Percentiles rank a stretch among this genome's conserved stretches.
phyloP scores from a whole-genome alignment of 2,113 vertebrate species.

The human (Homo sapiens) region DNA sequence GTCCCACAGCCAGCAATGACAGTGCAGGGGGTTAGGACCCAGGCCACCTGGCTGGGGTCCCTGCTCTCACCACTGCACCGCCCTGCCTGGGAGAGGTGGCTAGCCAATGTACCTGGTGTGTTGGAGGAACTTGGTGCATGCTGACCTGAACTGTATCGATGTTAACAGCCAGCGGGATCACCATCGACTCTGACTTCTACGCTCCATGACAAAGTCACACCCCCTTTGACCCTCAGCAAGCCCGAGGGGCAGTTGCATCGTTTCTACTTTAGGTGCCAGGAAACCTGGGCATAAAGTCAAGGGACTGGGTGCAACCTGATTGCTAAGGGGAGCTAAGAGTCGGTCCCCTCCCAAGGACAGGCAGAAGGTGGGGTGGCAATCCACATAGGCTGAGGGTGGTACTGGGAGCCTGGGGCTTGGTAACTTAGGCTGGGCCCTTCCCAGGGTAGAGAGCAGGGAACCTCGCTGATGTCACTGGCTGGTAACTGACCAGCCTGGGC shows the following conservation, averaged over 20 bases:
- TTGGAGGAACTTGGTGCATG: accelerated
- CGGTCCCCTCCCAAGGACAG: background rate
- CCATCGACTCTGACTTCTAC: too few relatives aligned
- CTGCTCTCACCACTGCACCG: background rate
- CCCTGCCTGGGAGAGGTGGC: background rate
- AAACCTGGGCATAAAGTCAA: background rate
- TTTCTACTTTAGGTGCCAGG: background rate
- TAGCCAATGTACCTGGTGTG: accelerated
- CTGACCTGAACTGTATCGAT: background rate
- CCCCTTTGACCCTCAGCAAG: background rate
- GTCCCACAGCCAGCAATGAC: background rate
- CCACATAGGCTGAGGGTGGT: accelerated
- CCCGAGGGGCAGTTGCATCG: background rate
- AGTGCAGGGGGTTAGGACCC: background rate
- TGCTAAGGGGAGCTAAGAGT: accelerated
- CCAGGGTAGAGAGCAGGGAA: background rate
- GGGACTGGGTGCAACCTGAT: background rate
- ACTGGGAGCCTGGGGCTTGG: background rate
- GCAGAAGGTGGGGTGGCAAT: background rate
- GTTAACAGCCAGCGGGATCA: background rate
- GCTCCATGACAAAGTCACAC: accelerated
- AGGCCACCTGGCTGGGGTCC: background rate
- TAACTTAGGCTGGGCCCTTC: accelerated
- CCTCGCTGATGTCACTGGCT: accelerated
- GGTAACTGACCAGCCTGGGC: constrained; percentile 49